Conservation (phyloP, 2,797 vertebrate genomes). For the Acropternis orthonyx region DNA sequence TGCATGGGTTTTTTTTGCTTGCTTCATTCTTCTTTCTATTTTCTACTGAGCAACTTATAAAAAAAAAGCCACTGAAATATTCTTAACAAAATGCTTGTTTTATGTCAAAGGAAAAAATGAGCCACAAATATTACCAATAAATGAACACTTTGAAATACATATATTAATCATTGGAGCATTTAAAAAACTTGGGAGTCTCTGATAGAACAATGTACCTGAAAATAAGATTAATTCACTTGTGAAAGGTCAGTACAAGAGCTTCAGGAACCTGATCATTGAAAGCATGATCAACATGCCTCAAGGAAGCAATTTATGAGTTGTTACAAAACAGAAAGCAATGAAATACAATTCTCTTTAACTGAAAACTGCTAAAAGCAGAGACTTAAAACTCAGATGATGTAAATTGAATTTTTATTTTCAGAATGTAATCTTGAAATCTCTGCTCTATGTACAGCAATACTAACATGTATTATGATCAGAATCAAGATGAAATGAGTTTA, state of each 20-base stretch:
- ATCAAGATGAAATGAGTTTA: neutral
- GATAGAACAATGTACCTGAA: neutral
- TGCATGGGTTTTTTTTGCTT: neutral
- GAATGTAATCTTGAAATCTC: neutral
- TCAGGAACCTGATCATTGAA: neutral
- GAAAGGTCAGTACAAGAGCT: neutral
- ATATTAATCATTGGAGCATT: neutral
- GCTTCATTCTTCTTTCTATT: neutral
- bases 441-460: neutral
- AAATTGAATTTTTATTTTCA: neutral
- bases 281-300: neutral
- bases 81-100: neutral
- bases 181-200: neutral
- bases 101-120: neutral
- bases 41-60: neutral
- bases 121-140: neutral
- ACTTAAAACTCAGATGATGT: neutral
- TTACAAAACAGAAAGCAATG: neutral
- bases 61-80: neutral
- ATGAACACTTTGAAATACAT: neutral
- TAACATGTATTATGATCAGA: neutral
- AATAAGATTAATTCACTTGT: neutral
- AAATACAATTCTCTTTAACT: neutral
- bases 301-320: neutral
- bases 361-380: neutral